phyloP scores from a whole-genome alignment of 2,888 invertebrate species.

The Euproctis similis region DNA sequence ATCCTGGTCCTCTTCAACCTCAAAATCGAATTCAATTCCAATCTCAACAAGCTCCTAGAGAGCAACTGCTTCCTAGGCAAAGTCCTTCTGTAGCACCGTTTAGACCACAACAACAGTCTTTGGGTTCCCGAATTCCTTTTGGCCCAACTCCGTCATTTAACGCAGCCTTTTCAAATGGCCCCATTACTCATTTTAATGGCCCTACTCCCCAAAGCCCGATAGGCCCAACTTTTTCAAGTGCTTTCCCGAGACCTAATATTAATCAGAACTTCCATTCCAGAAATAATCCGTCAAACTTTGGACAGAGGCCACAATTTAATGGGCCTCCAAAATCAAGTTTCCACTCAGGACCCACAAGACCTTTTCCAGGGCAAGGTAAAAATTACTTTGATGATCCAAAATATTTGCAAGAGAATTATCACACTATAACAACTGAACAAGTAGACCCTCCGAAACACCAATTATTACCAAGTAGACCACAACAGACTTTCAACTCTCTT shows the following conservation, averaged over 20 bases:
- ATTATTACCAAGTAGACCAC: slow-evolving; percentile 44
- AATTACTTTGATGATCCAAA: slow-evolving; percentile 67
- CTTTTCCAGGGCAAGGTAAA: slow-evolving; percentile 61
- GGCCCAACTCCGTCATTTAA: slow-evolving; percentile 44
- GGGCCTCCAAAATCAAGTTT: slow-evolving; percentile 59
- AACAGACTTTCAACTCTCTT: slow-evolving; percentile 45
- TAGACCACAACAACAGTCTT: slow-evolving; percentile 39
- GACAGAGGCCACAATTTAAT: slow-evolving; percentile 50
- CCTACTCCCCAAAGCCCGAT: slow-evolving; percentile 51
- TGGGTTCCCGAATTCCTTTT: slow-evolving; percentile 46
- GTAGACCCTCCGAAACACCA: slow-evolving; percentile 63
- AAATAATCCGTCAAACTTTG: slow-evolving; percentile 45
- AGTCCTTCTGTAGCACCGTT: slow-evolving; percentile 57
- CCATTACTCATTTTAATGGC: slow-evolving; percentile 44
- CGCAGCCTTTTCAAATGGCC: slow-evolving; percentile 43
- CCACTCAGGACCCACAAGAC: slow-evolving; percentile 72
- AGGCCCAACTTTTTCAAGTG: slow-evolving; percentile 43
- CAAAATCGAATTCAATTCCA: slow-evolving; percentile 68
- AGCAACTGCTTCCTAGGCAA: slow-evolving; percentile 64
- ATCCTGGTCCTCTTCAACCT: slow-evolving; percentile 50
- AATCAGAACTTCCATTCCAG: slow-evolving; percentile 47
- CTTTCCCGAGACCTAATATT: slow-evolving; percentile 48
- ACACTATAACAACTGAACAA: slow-evolving; percentile 69
- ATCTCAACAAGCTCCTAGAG: slow-evolving; percentile 52
- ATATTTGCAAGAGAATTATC: slow-evolving; percentile 71